Evolutionary conservation across 64 coral and sea anemone genomes (phyloP).

Genomic region (Orbicella faveolata): DNA sequence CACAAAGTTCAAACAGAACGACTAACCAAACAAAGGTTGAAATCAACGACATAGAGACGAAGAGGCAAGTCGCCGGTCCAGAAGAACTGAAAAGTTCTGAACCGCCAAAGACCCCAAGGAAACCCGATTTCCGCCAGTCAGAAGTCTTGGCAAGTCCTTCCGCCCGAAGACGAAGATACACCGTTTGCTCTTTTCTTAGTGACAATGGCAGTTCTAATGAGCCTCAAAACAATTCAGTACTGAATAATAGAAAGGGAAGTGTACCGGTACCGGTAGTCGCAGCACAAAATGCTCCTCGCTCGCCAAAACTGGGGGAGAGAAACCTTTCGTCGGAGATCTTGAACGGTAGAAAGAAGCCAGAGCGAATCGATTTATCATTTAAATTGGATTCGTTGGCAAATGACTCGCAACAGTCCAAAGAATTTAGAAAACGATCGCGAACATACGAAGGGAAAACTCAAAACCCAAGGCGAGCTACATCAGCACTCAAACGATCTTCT

Average conservation of each 20-base stretch:
- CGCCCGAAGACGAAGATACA: background rate
- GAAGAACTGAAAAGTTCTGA: background rate
- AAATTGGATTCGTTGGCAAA: background rate
- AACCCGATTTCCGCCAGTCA: background rate
- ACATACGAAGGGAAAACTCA: background rate
- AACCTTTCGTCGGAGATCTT: background rate
- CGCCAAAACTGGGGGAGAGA: background rate
- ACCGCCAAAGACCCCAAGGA: background rate
- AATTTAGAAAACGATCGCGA: background rate
- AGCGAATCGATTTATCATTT: conserved; percentile 20
- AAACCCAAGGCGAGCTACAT: background rate
- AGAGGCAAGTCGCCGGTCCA: background rate
- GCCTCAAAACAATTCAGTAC: background rate
- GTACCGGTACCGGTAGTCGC: background rate
- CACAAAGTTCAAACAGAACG: background rate
- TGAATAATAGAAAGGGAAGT: background rate
- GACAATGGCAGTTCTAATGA: background rate
- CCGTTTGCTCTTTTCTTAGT: background rate
- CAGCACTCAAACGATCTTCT: background rate
- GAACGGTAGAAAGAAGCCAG: background rate
- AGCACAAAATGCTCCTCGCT: background rate
- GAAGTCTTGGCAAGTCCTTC: background rate
- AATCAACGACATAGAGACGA: background rate
- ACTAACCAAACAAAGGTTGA: background rate
- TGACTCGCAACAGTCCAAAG: background rate